These are phyloP conservation scores for Pimephales promelas DNA, from an alignment of 2,113 vertebrate genomes.

Conservation along the genomic window DNA sequence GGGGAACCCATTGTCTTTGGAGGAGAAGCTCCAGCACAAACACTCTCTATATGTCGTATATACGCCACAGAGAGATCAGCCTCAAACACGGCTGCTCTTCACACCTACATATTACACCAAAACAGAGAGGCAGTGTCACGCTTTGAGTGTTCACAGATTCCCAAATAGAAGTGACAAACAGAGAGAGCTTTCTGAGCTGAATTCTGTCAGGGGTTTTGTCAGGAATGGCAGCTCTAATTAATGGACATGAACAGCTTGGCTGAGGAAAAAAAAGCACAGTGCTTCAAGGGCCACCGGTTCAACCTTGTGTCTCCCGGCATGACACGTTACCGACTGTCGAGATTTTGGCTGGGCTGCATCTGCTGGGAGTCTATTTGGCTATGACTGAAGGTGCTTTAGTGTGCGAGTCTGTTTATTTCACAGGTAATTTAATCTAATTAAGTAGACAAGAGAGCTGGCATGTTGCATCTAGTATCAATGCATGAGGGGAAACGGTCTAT, in stretches of 20 bases:
- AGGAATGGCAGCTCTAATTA: slow-evolving; percentile 71
- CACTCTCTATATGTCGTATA: too few species aligned
- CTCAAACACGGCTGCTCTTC: slow-evolving; percentile 45
- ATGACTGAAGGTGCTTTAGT: not conserved
- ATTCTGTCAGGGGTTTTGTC: slow-evolving; percentile 69
- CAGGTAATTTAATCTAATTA: slow-evolving; percentile 36
- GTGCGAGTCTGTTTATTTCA: slow-evolving; percentile 20
- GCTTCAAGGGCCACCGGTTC: slow-evolving; percentile 64
- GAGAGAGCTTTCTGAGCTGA: slow-evolving; percentile 65
- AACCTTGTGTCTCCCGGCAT: slow-evolving; percentile 55
- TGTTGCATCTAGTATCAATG: not conserved
- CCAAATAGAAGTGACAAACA: slow-evolving; percentile 67
- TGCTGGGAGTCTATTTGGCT: slow-evolving; percentile 18
- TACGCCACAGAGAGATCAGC: slow-evolving; percentile 38
- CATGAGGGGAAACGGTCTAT: not conserved
- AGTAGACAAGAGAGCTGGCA: not conserved
- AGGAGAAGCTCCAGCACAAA: slow-evolving; percentile 1
- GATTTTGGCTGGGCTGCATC: not conserved
- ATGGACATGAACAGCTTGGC: slow-evolving; percentile 53
- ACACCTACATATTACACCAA: slow-evolving; percentile 43
- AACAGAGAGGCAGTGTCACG: slow-evolving; percentile 59
- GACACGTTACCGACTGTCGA: slow-evolving; percentile 29
- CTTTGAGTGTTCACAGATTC: slow-evolving; percentile 67
- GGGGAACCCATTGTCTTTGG: not conserved
- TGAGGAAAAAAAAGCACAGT: slow-evolving; percentile 53